These are phyloP conservation scores for Chamaea fasciata DNA, from an alignment of 2,113 vertebrate genomes.

Conservation along the genomic window DNA sequence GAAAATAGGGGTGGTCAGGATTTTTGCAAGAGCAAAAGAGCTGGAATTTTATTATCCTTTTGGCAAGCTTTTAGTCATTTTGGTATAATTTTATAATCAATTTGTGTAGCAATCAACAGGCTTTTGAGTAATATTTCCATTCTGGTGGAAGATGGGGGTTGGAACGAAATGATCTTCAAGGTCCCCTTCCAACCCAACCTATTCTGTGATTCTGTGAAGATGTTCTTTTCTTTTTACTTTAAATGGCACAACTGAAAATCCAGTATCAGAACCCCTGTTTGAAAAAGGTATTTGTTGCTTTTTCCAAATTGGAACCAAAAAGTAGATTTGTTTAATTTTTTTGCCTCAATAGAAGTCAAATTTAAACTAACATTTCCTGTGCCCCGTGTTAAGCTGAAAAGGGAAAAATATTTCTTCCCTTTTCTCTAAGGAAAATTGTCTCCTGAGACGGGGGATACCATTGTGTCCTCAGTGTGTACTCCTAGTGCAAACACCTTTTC, in stretches of 20 bases:
- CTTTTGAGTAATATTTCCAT: neutral
- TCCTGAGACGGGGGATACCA: too few species aligned
- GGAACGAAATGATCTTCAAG: neutral
- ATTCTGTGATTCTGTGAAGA: neutral
- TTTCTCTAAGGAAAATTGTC: neutral
- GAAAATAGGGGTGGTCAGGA: constrained; percentile 69
- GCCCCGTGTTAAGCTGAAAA: neutral
- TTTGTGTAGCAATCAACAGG: neutral
- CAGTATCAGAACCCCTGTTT: neutral
- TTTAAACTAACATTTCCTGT: neutral
- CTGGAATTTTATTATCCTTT: neutral
- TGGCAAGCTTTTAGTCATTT: neutral
- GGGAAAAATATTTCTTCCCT: neutral
- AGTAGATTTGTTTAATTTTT: neutral
- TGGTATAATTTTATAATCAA: neutral
- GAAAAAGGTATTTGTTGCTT: neutral
- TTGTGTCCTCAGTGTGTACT: neutral
- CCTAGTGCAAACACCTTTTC: neutral
- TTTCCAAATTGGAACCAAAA: neutral
- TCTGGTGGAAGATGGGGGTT: neutral
- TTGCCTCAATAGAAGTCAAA: neutral
- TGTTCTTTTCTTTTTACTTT: neutral
- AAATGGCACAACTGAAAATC: neutral
- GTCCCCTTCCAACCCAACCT: neutral
- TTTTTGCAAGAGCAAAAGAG: neutral